Evolutionary conservation across 2,113 vertebrate genomes (phyloP).

Genomic region (Dicaeum eximium): DNA sequence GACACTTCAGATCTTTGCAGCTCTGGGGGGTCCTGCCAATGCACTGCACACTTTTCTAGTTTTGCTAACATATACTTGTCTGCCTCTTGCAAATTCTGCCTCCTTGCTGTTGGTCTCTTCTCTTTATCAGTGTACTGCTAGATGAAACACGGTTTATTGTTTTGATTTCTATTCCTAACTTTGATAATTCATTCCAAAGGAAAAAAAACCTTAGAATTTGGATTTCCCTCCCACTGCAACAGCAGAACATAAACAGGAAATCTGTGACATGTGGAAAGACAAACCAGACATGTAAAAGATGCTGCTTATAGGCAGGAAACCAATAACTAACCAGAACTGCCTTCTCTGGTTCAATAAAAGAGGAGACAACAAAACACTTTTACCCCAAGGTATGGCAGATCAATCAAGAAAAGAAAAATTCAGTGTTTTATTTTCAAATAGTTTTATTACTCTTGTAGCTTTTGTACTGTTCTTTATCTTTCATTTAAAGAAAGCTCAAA

Average conservation of each 20-base stretch:
- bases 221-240: neutral
- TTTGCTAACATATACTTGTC: neutral
- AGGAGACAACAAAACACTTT: neutral
- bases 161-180: neutral
- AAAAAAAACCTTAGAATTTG: neutral
- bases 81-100: neutral
- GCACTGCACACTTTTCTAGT: neutral
- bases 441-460: neutral
- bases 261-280: neutral
- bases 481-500: neutral
- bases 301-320: neutral
- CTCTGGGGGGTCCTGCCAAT: neutral
- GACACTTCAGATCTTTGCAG: neutral
- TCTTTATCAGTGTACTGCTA: neutral
- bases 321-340: neutral
- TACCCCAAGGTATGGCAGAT: neutral
- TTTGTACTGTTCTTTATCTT: neutral
- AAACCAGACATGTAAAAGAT: neutral
- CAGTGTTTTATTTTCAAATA: neutral
- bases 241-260: neutral
- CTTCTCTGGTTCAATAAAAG: neutral
- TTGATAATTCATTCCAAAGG: neutral
- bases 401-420: neutral
- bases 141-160: neutral
- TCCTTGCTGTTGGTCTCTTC: neutral